Conservation (phyloP, 2,797 vertebrate genomes). For the Chelon labrosus region DNA sequence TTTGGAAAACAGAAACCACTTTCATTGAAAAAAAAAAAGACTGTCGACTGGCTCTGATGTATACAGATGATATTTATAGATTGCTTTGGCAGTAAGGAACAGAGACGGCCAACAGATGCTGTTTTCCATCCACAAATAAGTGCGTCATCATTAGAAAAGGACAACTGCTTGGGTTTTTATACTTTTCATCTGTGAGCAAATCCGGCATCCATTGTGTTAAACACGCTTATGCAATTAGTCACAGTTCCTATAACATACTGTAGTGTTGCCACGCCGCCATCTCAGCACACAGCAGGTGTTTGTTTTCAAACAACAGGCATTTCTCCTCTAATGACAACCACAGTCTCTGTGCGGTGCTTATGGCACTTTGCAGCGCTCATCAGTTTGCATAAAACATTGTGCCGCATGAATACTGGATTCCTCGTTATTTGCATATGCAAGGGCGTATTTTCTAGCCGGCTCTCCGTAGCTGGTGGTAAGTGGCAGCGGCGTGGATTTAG, state of each 20-base stretch:
- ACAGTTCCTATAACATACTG: slow-evolving; percentile 30
- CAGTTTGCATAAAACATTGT: slow-evolving; percentile 66
- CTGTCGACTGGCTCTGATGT: slow-evolving; percentile 2
- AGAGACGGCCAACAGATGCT: background rate
- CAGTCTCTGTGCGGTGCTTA: slow-evolving; percentile 50
- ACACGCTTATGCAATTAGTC: slow-evolving; percentile 38
- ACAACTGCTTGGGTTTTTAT: background rate
- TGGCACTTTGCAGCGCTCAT: slow-evolving; percentile 42
- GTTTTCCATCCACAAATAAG: slow-evolving; percentile 7
- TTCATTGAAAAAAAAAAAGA: slow-evolving; percentile 34
- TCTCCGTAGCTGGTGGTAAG: slow-evolving; percentile 16
- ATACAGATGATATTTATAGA: slow-evolving; percentile 35
- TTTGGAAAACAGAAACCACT: slow-evolving; percentile 47
- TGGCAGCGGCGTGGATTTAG: slow-evolving; percentile 1
- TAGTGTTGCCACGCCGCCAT: slow-evolving; percentile 25
- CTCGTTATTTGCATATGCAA: slow-evolving; percentile 44
- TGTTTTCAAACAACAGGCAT: slow-evolving; percentile 61
- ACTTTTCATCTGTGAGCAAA: slow-evolving; percentile 21
- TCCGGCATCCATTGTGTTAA: slow-evolving; percentile 28
- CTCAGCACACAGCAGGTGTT: slow-evolving; percentile 64
- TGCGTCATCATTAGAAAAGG: slow-evolving; percentile 1
- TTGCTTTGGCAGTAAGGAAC: background rate
- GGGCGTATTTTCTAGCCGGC: slow-evolving; percentile 16
- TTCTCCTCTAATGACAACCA: slow-evolving; percentile 59
- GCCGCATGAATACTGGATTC: slow-evolving; percentile 45